These are phyloP conservation scores for Venusia cambrica DNA, from an alignment of 2,888 invertebrate species.

Conservation along the genomic window DNA sequence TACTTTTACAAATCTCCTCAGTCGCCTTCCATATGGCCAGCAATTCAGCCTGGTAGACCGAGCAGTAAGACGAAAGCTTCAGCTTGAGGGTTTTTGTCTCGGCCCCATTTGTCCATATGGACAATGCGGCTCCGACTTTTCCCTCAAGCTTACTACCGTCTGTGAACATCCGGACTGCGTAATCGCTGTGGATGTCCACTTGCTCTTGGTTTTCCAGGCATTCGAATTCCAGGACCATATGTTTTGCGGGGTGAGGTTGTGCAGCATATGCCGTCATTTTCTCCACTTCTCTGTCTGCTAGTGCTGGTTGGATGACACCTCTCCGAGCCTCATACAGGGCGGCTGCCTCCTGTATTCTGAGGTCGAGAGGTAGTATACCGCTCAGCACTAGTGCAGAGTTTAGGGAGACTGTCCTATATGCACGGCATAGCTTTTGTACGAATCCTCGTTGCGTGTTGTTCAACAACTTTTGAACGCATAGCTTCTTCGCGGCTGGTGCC, in stretches of 20 bases:
- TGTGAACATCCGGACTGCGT: constrained; percentile 5
- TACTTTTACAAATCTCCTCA: too few relatives aligned
- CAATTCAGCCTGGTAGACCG: too few relatives aligned
- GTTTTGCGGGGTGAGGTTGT: constrained; percentile 4
- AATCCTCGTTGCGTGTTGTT: background rate
- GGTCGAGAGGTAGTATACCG: too few relatives aligned
- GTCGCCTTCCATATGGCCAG: too few relatives aligned
- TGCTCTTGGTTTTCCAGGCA: constrained; percentile 8
- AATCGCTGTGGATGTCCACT: background rate
- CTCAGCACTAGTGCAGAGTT: too few relatives aligned
- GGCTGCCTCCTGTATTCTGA: too few relatives aligned
- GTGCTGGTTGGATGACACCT: too few relatives aligned
- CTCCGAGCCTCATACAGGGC: too few relatives aligned
- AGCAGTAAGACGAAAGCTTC: constrained; percentile 4
- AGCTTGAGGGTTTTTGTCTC: constrained; percentile 3
- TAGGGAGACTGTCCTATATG: constrained; percentile 6
- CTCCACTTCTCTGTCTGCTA: constrained; percentile 2
- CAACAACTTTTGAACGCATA: background rate
- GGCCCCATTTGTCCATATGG: constrained; percentile 1
- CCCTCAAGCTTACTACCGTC: constrained; percentile 12
- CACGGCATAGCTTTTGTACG: constrained; percentile 2
- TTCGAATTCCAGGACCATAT: constrained; percentile 1
- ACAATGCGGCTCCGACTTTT: constrained; percentile 3
- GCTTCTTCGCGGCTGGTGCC: background rate
- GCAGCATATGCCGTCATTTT: background rate